phyloP scores from a whole-genome alignment of 2,888 invertebrate genomes.

The Argyresthia albistria region DNA sequence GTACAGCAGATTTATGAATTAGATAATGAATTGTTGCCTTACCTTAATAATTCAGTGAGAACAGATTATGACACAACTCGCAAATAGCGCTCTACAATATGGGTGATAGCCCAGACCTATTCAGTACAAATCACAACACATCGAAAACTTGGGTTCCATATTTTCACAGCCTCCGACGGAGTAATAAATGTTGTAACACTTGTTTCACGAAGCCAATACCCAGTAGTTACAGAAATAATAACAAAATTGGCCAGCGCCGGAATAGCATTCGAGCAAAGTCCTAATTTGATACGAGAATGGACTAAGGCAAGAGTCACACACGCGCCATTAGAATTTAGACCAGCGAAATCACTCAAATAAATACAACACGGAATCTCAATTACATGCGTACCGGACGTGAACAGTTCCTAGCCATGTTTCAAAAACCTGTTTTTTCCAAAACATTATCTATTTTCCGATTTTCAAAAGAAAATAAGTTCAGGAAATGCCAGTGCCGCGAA shows the following conservation, averaged over 20 bases:
- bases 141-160: conserved; percentile 62
- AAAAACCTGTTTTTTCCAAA: conserved; percentile 20
- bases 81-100: conserved; percentile 32
- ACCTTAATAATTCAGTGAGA: conserved; percentile 22
- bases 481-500: conserved; percentile 52
- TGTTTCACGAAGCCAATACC: conserved; percentile 21
- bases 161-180: conserved; percentile 26
- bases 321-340: conserved; percentile 54
- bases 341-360: conserved; percentile 10
- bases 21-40: conserved; percentile 26
- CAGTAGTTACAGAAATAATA: conserved; percentile 36
- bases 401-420: conserved; percentile 19
- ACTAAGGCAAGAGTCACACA: conserved; percentile 41
- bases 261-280: conserved; percentile 43
- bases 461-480: conserved; percentile 44
- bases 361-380: not conserved
- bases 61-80: conserved; percentile 25
- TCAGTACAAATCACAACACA: conserved; percentile 10
- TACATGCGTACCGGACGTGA: conserved; percentile 8
- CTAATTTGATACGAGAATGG: conserved; percentile 52
- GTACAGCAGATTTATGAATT: conserved; percentile 29
- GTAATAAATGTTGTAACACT: conserved; percentile 18
- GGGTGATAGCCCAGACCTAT: conserved; percentile 11
- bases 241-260: conserved; percentile 30
- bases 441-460: conserved; percentile 19